Percentiles rank a stretch among this genome's conserved stretches.
phyloP scores from a whole-genome alignment of 92 coral and sea anemone species.

The Palythoa caribaeorum region DNA sequence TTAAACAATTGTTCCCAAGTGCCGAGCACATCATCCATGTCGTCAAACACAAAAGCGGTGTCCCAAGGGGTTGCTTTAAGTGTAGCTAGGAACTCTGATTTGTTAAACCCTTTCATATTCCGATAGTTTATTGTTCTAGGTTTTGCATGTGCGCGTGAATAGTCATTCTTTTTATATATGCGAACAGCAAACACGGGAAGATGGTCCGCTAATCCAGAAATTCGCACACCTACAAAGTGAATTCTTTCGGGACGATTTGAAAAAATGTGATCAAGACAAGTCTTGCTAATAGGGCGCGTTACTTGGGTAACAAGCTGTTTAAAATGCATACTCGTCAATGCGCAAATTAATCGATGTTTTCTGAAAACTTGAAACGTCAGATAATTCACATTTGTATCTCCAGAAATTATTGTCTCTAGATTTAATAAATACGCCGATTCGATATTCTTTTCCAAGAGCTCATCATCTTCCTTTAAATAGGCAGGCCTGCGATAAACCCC shows the following conservation, averaged over 20 bases:
- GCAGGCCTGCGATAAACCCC: conserved; percentile 57
- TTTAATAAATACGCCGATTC: conserved; percentile 51
- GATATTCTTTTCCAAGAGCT: conserved; percentile 50
- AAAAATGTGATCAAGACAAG: conserved; percentile 47
- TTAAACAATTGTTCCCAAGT: neutral
- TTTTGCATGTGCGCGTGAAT: neutral
- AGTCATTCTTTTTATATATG: neutral
- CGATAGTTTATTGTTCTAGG: neutral
- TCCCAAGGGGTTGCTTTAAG: neutral
- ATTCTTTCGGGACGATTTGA: conserved; percentile 42
- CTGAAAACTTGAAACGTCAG: conserved; percentile 15
- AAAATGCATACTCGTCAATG: neutral
- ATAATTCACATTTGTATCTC: conserved; percentile 62
- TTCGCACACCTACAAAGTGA: too few relatives aligned
- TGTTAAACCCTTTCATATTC: neutral
- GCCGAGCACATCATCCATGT: neutral
- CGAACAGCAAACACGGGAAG: too few relatives aligned
- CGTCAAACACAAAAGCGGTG: neutral
- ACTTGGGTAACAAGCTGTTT: conserved; percentile 40
- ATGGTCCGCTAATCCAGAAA: too few relatives aligned
- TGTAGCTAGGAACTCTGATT: neutral
- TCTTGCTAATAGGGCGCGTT: conserved; percentile 53
- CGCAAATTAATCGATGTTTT: conserved; percentile 20
- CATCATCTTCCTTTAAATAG: conserved; percentile 16
- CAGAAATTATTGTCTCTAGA: conserved; percentile 52